These are phyloP conservation scores for Gorsachius magnificus DNA, from an alignment of 2,797 vertebrate species.

Conservation along the genomic window DNA sequence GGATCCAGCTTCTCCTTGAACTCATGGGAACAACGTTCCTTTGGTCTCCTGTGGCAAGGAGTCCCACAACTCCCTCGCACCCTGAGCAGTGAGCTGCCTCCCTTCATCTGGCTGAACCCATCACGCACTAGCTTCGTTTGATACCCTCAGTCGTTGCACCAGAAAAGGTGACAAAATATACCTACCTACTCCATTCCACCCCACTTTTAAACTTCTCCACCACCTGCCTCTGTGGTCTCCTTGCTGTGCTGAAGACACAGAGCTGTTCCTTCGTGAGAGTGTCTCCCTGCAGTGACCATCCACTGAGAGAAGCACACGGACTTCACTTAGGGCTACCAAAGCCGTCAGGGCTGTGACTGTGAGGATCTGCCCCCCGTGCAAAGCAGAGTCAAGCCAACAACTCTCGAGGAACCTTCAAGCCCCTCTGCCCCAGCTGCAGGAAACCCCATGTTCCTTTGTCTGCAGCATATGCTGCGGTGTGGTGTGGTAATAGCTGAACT, in stretches of 20 bases:
- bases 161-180: not conserved
- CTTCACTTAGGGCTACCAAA: not conserved
- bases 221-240: fast-evolving
- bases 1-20: not conserved
- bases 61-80: not conserved
- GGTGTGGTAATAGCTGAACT: conserved; percentile 28
- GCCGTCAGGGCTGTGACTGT: not conserved
- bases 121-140: not conserved
- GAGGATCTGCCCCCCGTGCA: not conserved
- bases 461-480: not conserved
- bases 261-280: not conserved
- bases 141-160: not conserved
- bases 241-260: fast-evolving
- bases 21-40: not conserved
- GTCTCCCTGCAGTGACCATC: not conserved
- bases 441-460: not conserved
- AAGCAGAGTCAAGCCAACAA: not conserved
- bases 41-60: not conserved
- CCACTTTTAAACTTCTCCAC: not conserved
- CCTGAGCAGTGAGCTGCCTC: not conserved
- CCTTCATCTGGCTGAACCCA: not conserved
- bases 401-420: not conserved
- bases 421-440: not conserved
- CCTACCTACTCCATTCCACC: not conserved
- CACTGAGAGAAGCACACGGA: not conserved